phyloP scores from a whole-genome alignment of 2,797 vertebrate genomes.

The Silurus lanzhouensis region DNA sequence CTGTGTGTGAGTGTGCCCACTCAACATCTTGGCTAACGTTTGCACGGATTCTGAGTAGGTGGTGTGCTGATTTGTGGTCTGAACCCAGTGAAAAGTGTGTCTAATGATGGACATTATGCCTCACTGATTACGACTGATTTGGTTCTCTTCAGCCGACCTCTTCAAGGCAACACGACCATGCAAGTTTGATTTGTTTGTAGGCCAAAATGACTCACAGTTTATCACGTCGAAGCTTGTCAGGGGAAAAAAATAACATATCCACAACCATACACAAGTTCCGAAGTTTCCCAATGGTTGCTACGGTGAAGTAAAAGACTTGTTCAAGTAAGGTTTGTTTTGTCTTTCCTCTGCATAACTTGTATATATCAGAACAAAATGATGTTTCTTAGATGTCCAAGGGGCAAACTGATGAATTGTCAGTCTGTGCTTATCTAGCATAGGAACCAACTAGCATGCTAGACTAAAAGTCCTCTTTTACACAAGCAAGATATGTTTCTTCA shows the following conservation, averaged over 20 bases:
- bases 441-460: neutral
- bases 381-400: neutral
- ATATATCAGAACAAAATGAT: neutral
- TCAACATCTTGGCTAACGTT: constrained; percentile 21
- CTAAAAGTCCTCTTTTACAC: neutral
- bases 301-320: neutral
- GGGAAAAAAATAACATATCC: neutral
- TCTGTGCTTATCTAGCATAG: neutral
- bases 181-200: constrained; percentile 21
- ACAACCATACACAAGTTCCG: neutral
- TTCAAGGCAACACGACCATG: neutral
- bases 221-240: neutral
- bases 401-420: neutral
- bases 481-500: neutral
- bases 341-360: neutral
- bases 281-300: neutral
- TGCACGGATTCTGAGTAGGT: constrained; percentile 2
- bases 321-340: neutral
- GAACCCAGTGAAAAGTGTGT: constrained; percentile 10
- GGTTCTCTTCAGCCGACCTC: constrained; percentile 14
- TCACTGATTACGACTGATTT: constrained; percentile 18
- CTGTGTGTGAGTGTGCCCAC: constrained; percentile 18
- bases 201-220: neutral
- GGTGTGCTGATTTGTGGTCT: constrained; percentile 20
- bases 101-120: constrained; percentile 16